These are phyloP conservation scores for Trichogramma evanescens DNA, from an alignment of 2,888 invertebrate species.

Conservation along the genomic window DNA sequence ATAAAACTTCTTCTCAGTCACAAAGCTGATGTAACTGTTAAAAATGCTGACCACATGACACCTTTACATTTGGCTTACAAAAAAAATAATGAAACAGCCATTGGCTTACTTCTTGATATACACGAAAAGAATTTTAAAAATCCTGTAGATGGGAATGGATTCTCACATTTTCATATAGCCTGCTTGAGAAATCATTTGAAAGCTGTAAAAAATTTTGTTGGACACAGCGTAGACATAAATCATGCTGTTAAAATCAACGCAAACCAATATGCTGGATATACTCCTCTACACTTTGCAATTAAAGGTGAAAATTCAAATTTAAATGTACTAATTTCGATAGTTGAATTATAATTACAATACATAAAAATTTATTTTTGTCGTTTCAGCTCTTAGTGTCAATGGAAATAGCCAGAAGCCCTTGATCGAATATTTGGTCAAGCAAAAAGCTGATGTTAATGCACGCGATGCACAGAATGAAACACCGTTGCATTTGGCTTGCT, in stretches of 20 bases:
- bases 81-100: constrained; percentile 1
- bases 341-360: background rate
- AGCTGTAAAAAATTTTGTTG: constrained; percentile 11
- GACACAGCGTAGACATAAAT: constrained; percentile 7
- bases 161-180: constrained; percentile 20
- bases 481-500: constrained; percentile 15
- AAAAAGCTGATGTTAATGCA: constrained; percentile 11
- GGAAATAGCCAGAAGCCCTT: background rate
- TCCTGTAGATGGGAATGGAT: constrained; percentile 9
- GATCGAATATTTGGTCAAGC: constrained; percentile 8
- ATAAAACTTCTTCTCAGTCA: constrained; percentile 11
- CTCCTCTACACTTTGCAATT: constrained; percentile 18
- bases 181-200: constrained; percentile 12
- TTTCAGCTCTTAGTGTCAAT: constrained; percentile 6
- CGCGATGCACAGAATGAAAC: constrained; percentile 11
- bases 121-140: background rate
- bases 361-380: background rate
- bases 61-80: constrained; percentile 15
- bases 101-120: constrained; percentile 8
- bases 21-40: constrained; percentile 7
- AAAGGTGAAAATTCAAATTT: constrained; percentile 8
- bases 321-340: background rate
- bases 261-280: constrained; percentile 11
- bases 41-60: constrained; percentile 12
- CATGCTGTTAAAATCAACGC: constrained; percentile 2